Percentiles rank a stretch among this genome's conserved stretches.
These are phyloP conservation scores for Amphiprion percula DNA, from an alignment of 2,113 vertebrate genomes.

Conservation along the genomic window DNA sequence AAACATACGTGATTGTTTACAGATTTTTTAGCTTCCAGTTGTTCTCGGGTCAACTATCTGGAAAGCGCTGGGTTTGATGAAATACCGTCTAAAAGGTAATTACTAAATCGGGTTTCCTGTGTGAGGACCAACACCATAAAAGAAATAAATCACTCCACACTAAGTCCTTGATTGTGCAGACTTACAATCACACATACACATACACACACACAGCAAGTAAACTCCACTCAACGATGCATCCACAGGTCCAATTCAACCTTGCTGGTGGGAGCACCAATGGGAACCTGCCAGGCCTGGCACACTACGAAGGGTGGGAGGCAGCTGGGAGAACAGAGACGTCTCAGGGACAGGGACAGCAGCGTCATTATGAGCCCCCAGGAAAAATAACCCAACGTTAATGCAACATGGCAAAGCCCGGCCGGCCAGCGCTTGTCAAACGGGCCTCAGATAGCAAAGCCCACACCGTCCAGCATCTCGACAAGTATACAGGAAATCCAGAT, in stretches of 20 bases:
- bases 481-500: slow-evolving; percentile 85
- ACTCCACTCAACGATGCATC: slow-evolving; percentile 18
- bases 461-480: slow-evolving; percentile 73
- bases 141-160: background rate
- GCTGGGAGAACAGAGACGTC: slow-evolving; percentile 65
- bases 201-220: background rate
- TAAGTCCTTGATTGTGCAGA: background rate
- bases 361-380: slow-evolving; percentile 76
- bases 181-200: background rate
- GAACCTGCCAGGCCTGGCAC: slow-evolving; percentile 53
- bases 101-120: background rate
- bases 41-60: background rate
- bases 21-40: background rate
- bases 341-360: slow-evolving; percentile 75
- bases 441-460: slow-evolving; percentile 71
- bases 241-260: slow-evolving; percentile 33
- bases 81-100: background rate
- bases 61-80: background rate
- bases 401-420: slow-evolving; percentile 53
- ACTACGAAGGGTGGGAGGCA: slow-evolving; percentile 32
- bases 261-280: slow-evolving; percentile 34
- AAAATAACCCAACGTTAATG: slow-evolving; percentile 76
- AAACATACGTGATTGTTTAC: too few relatives aligned
- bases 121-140: slow-evolving; percentile 13
- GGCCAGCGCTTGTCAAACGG: slow-evolving; percentile 69